Base-by-base conservation (phyloP, 2,888 invertebrate species). In the Crossocerus cetratus region DNA sequence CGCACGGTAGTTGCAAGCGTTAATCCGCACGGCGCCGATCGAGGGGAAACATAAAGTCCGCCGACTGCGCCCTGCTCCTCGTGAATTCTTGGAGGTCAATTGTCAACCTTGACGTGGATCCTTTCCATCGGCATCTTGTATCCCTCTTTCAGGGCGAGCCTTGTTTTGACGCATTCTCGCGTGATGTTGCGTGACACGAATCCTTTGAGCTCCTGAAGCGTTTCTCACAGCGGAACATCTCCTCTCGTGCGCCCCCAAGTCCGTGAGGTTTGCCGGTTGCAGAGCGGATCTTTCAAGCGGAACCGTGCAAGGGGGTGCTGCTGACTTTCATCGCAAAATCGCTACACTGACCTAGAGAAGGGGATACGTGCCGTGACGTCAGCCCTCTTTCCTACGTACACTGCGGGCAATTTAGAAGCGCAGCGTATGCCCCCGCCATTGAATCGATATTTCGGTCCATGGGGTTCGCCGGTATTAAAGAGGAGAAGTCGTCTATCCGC, bases 331-430 rank as follows among this genome's bases (percentile, higher is more conserved):
- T 65, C 63, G 11, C 73, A 79, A 82, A 80, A 81, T 16, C 79
- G 86, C 65, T 86, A 87, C 82, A 88, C 83, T 90, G 88, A 90
- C 90, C 90, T 76, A 89, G 78, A 86, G 75, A 87, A 86, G 87
- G 84, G 83, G 75, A 84, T 83, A 77, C 76, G 80, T 79, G 77
- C 78, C 81, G 83, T 89, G 88, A 88, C 90, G 88, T 89, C 87
- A 89, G 81, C 76, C 61, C 60, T 75, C 75, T 80, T 76, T 81
- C 80, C 81, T 81, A 79, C 80, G 76, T 76, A 81, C n/a, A n/a
- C n/a, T n/a, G 81, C 3, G 84, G 86, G 83, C 83, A 85, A 84
- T 86, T 83, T 81, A 70, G 76, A 77, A 78, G 69, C 69, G 78
- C 80, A 76, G 84, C 83, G 84, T 83, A 78, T 72, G 65, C 76